Conservation (phyloP, 2,888 invertebrate species). For the Athalia cordata region DNA sequence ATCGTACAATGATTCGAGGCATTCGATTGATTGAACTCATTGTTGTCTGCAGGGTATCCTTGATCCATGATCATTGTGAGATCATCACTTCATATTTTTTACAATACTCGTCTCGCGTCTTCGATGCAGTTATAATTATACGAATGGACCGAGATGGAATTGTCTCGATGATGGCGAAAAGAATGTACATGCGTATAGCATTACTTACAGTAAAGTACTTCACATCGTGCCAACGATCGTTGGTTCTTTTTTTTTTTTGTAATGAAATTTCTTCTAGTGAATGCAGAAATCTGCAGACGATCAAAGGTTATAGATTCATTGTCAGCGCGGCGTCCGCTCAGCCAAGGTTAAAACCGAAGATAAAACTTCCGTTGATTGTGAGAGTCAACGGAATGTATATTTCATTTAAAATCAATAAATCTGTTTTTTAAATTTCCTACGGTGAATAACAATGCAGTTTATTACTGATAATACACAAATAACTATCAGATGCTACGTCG, state of each 20-base stretch:
- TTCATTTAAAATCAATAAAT: neutral
- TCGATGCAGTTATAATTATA: neutral
- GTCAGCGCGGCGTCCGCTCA: neutral
- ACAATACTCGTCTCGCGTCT: neutral
- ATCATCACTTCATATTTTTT: neutral
- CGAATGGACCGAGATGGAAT: too few relatives aligned
- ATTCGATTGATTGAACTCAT: neutral
- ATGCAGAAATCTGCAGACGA: too few relatives aligned
- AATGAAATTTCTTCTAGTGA: too few relatives aligned
- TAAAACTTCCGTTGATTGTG: neutral
- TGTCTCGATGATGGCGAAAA: too few relatives aligned
- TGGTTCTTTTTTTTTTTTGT: too few relatives aligned
- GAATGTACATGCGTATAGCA: too few relatives aligned
- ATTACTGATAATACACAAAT: too few relatives aligned
- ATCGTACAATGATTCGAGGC: neutral
- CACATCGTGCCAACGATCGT: too few relatives aligned
- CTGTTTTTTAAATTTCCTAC: too few relatives aligned
- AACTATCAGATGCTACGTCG: too few relatives aligned
- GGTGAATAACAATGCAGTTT: too few relatives aligned
- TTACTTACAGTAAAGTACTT: too few relatives aligned
- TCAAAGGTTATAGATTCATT: neutral
- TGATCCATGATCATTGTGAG: neutral
- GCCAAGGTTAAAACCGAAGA: neutral
- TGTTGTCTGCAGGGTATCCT: neutral
- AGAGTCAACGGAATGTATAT: neutral